Conservation (phyloP, 2,797 vertebrate genomes). For the Aphelocoma californica region DNA sequence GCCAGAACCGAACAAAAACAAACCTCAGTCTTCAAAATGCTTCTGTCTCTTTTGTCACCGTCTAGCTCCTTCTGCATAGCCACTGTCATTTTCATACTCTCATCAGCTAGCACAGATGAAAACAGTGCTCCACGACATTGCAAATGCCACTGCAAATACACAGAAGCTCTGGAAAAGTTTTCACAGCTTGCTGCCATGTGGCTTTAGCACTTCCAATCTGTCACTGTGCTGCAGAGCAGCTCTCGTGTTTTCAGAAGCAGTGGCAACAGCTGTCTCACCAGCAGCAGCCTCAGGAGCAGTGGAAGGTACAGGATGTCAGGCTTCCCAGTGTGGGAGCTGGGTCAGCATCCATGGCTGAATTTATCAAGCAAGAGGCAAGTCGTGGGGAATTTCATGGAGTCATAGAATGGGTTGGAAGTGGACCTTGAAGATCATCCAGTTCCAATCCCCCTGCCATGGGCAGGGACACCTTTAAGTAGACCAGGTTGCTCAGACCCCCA, state of each 20-base stretch:
- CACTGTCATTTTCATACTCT: neutral
- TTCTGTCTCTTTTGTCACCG: neutral
- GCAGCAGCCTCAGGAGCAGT: neutral
- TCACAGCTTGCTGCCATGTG: constrained; percentile 29
- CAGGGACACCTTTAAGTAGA: neutral
- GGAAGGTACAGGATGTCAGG: neutral
- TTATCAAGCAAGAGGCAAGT: neutral
- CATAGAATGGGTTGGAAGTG: neutral
- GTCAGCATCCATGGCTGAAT: neutral
- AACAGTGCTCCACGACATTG: neutral
- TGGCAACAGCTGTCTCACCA: neutral
- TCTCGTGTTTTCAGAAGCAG: neutral
- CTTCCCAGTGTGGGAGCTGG: neutral
- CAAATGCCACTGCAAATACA: constrained; percentile 23
- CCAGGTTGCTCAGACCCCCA: neutral
- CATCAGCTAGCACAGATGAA: neutral
- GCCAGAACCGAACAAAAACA: neutral
- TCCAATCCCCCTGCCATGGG: neutral
- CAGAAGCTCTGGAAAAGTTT: constrained; percentile 28
- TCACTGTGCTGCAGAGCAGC: neutral
- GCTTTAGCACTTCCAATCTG: constrained; percentile 33
- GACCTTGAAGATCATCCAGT: neutral
- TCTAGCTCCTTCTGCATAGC: neutral
- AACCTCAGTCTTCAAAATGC: neutral
- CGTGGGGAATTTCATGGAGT: neutral